Evolutionary conservation across 2,888 invertebrate species (phyloP), one percentile per base, ranked within the genome.

Genomic region (Neoaliturus tenellus): DNA sequence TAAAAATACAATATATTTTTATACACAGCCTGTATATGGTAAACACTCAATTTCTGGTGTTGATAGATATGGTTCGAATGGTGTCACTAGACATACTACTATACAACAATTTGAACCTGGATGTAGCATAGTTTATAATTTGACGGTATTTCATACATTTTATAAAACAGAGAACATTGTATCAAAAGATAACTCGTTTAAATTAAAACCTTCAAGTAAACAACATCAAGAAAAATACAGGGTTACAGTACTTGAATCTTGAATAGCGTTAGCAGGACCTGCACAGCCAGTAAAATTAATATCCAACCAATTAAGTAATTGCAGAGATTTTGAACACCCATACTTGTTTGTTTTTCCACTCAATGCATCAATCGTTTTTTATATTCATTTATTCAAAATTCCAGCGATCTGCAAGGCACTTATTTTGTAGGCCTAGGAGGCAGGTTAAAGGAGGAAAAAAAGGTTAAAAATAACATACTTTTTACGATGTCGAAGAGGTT

Each of bases 1-100:
- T 69, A 69, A 69, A 69, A 69, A 67, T 67, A 67, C 33, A 39
- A 69, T 14, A 39, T 69, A 35, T 69, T 20, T 69, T n/a, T n/a
- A n/a, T 69, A 69, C 69, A 69, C 69, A 69, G 69, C 69, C 69
- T 35, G 69, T 10, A 35, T 23, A 69, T 5, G 69, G 39, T 69
- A 62, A 55, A 55, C 55, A 62, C 62, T 14, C 31, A 31, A 51
- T 12, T 20, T 55, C 12, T 62, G 62, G 62, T 62, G 62, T 62
- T 62, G 8, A 62, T 62, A 62, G 62, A 62, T 62, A 62, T 62
- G 62, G 28, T 10, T 62, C 31, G 3, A 62, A 62, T 62, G 62
- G 62, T 62, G 62, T 62, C 62, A 23, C 55, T 62, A 62, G 28
- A 28, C 14, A 28, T 28, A 2, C 62, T 20, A 1, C 28, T 55